These are phyloP conservation scores for Ondatra zibethicus DNA, from an alignment of 2,113 vertebrate species.

Conservation along the genomic window DNA sequence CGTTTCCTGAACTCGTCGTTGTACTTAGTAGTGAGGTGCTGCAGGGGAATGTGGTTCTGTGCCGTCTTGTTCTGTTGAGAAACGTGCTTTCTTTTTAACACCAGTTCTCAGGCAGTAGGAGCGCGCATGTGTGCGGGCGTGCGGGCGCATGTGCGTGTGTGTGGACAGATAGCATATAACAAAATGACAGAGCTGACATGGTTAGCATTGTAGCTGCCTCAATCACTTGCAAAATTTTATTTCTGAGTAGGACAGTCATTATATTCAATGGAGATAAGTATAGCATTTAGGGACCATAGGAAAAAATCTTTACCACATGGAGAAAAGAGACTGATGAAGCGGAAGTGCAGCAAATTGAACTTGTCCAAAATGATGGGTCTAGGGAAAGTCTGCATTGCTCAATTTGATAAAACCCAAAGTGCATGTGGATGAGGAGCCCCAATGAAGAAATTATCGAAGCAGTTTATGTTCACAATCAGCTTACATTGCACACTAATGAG, in stretches of 20 bases:
- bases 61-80: neutral
- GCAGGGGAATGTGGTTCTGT: neutral
- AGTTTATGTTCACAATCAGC: neutral
- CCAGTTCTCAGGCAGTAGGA: neutral
- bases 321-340: slow-evolving; percentile 15
- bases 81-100: slow-evolving; percentile 22
- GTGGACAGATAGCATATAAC: neutral
- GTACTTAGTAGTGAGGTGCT: neutral
- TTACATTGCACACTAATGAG: neutral
- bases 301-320: neutral
- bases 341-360: neutral
- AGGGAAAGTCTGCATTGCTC: neutral
- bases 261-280: slow-evolving; percentile 28
- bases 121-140: neutral
- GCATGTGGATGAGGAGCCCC: neutral
- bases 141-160: neutral
- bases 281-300: neutral
- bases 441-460: slow-evolving; percentile 14
- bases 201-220: neutral
- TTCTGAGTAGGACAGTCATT: slow-evolving; percentile 22
- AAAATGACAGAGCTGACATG: slow-evolving; percentile 36
- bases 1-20: neutral
- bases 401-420: neutral
- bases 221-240: slow-evolving; percentile 19
- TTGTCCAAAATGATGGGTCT: neutral